Conservation (phyloP, 2,888 invertebrate genomes). For the Nymphalis c-album region DNA sequence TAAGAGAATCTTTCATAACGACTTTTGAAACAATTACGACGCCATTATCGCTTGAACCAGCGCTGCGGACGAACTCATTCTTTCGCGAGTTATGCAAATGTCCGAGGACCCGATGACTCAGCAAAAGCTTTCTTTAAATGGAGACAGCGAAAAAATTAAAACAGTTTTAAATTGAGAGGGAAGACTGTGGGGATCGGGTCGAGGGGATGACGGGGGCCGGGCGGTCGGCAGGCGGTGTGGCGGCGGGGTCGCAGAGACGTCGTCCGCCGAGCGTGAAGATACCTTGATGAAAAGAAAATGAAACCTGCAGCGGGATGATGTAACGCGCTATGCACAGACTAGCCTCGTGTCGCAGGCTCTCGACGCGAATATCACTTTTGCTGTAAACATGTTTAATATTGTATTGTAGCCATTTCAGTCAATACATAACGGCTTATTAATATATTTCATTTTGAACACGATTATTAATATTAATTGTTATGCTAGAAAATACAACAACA, state of each 20-base stretch:
- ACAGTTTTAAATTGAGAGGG: conserved; percentile 56
- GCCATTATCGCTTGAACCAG: conserved; percentile 23
- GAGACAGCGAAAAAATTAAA: conserved; percentile 51
- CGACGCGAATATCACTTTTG: too few relatives aligned
- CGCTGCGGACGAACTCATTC: conserved; percentile 14
- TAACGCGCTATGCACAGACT: conserved; percentile 37
- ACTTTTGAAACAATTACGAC: conserved; percentile 25
- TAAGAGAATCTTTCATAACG: conserved; percentile 9
- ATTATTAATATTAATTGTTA: too few relatives aligned
- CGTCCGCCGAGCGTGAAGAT: conserved; percentile 63
- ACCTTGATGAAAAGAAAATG: conserved; percentile 74
- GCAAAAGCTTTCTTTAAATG: conserved; percentile 37
- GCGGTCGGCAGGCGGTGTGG: conserved; percentile 15
- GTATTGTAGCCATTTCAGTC: too few relatives aligned
- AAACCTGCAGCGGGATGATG: conserved; percentile 48
- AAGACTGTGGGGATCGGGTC: conserved; percentile 27
- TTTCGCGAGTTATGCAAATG: conserved; percentile 32
- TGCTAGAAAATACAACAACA: too few relatives aligned
- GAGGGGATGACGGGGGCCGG: conserved; percentile 10
- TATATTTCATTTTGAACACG: too few relatives aligned
- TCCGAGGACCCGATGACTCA: conserved; percentile 33
- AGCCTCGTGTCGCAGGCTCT: background rate
- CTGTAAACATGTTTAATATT: too few relatives aligned
- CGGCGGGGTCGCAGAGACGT: conserved; percentile 44
- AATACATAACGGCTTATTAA: too few relatives aligned